phyloP scores from a whole-genome alignment of 2,113 vertebrate genomes.

The Eulacestoma nigropectus region DNA sequence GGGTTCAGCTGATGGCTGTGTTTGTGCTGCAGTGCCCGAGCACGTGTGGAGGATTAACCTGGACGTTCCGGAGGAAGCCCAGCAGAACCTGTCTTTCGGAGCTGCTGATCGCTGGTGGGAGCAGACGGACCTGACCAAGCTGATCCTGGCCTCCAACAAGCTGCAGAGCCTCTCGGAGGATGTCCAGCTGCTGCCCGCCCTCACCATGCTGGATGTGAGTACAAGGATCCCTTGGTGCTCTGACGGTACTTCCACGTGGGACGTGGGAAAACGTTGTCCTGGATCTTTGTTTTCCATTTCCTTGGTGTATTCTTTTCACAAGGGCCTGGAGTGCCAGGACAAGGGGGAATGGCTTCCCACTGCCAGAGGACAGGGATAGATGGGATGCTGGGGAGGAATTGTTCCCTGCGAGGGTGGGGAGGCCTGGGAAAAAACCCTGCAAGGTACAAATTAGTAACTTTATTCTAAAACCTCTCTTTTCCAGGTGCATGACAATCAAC shows the following conservation, averaged over 20 bases:
- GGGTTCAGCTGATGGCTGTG: fast-evolving
- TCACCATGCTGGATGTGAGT: conserved; percentile 87
- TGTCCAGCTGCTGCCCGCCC: conserved; percentile 80
- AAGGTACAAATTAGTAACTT: not conserved
- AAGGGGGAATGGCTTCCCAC: not conserved
- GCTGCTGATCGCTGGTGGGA: conserved; percentile 92
- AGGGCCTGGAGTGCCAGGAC: too few relatives aligned
- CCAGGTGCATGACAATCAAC: conserved; percentile 92
- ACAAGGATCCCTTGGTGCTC: fast-evolving
- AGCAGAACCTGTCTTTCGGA: conserved; percentile 80
- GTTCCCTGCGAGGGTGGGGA: not conserved
- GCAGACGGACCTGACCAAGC: conserved; percentile 89
- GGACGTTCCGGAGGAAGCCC: conserved; percentile 85
- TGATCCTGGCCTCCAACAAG: conserved; percentile 90
- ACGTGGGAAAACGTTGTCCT: fast-evolving
- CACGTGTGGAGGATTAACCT: conserved; percentile 89
- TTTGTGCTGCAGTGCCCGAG: conserved; percentile 78
- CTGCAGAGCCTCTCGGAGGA: conserved; percentile 86
- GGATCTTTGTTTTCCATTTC: not conserved
- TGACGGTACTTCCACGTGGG: fast-evolving
- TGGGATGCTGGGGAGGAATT: not conserved
- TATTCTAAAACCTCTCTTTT: not conserved
- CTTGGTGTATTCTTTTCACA: not conserved
- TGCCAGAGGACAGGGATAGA: not conserved
- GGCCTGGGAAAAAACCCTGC: not conserved